Conservation (phyloP, 2,113 vertebrate genomes). For the Gymnarchus niloticus region DNA sequence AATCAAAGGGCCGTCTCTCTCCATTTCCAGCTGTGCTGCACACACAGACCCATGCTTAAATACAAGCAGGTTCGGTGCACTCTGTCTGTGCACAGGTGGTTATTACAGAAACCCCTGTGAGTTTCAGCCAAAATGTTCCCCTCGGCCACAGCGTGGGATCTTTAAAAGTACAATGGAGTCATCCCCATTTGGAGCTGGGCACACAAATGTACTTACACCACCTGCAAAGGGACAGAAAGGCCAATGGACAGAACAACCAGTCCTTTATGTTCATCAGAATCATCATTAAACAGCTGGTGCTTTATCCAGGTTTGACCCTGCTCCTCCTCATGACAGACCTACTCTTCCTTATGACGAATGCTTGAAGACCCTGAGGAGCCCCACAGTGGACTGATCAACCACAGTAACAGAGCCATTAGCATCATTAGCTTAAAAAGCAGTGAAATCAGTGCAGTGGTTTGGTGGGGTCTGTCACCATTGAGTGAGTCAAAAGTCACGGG, state of each 20-base stretch:
- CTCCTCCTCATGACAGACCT: neutral
- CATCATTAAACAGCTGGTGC: neutral
- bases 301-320: neutral
- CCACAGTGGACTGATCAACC: neutral
- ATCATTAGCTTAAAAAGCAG: neutral
- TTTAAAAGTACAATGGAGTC: neutral
- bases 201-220: no score
- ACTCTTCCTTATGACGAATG: neutral
- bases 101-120: neutral
- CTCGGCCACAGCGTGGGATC: neutral
- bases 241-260: neutral
- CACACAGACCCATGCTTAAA: neutral
- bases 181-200: no score
- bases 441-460: neutral
- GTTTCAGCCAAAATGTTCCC: neutral
- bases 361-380: neutral
- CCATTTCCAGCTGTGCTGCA: neutral
- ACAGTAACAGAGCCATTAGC: neutral
- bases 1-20: neutral
- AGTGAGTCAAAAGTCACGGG: no score
- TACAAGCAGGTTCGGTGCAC: no score
- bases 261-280: neutral
- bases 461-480: neutral
- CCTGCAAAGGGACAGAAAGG: no score
- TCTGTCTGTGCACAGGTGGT: neutral